phyloP scores from a whole-genome alignment of 2,113 vertebrate species.

The Manacus vitellinus region DNA sequence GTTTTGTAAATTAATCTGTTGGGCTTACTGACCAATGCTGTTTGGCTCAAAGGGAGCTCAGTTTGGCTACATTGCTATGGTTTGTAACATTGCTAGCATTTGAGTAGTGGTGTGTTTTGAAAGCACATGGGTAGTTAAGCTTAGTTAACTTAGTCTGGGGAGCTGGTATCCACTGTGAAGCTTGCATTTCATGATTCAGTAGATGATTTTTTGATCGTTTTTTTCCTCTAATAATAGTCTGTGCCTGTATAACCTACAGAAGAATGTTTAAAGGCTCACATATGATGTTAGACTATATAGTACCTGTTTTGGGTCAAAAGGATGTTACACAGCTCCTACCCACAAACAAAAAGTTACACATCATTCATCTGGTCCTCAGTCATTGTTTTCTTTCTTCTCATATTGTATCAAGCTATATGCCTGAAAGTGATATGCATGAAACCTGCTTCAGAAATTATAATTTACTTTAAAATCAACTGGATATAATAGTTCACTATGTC shows the following conservation, averaged over 20 bases:
- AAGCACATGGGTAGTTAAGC: background rate
- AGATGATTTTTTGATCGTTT: rapidly evolving
- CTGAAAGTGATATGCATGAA: background rate
- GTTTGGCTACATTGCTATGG: background rate
- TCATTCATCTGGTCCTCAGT: background rate
- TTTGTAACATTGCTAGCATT: background rate
- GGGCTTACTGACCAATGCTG: background rate
- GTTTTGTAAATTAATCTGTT: background rate
- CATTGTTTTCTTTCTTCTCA: background rate
- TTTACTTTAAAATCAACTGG: background rate
- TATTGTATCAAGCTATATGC: background rate
- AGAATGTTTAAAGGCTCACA: background rate
- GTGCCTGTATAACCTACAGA: background rate
- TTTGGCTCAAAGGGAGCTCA: background rate
- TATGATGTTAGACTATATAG: background rate
- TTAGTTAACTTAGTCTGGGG: background rate
- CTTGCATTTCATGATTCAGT: background rate
- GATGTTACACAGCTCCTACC: background rate
- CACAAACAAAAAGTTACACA: background rate
- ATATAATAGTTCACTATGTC: background rate
- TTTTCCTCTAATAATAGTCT: background rate
- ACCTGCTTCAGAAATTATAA: background rate
- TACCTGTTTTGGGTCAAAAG: background rate
- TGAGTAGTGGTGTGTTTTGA: background rate
- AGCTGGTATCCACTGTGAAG: background rate